Evolutionary conservation across 2,113 vertebrate species (phyloP), one percentile per base, ranked within the genome.

Genomic region (Colinus virginianus): DNA sequence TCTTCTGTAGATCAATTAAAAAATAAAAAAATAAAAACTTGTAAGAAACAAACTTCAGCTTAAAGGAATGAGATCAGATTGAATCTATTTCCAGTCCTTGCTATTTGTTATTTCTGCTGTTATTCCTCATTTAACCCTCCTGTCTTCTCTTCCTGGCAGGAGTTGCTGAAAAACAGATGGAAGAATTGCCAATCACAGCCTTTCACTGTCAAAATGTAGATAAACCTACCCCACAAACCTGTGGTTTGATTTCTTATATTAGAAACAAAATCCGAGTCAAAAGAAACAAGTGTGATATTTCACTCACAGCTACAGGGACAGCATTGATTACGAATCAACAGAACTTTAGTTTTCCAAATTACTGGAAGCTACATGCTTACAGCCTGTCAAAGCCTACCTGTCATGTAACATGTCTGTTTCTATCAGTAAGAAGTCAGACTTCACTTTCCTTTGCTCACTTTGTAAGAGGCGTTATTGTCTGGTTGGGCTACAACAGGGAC

Each of bases 201-300:
- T 79, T 92, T 83, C 40, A 62, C 71, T 59, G 46, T 83, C 55
- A 87, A 93, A 93, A 90, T 74, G 42, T 20, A 92, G 84, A 89
- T 42, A 79, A 92, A 87, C 45, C 40, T 74, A 66, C 36, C 11
- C 40, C 68, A 85, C 26, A 90, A 75, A 85, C 30, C 68, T 80
- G 56, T 59, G 30, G 77, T 92, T 81, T 70, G n/a, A 74, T 91
- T 90, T 78, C 22, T 55, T 83, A 10, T 75, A 61, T 38, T 78
- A 78, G 72, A 78, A 94, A 78, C 6, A 89, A 91, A 87, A 87
- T 69, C 34, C 43, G 53, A 64, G n/a, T 68, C 34, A 61, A 75
- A 95, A 83, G 63, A 82, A 84, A 48, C 17, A 32, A 42, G 16
- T 51, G 25, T 36, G 28, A 7, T 46, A 14, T 48, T 92, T 90